Conservation (phyloP, 1,140 invertebrate genomes). For the Thaumetopoea pityocampa region DNA sequence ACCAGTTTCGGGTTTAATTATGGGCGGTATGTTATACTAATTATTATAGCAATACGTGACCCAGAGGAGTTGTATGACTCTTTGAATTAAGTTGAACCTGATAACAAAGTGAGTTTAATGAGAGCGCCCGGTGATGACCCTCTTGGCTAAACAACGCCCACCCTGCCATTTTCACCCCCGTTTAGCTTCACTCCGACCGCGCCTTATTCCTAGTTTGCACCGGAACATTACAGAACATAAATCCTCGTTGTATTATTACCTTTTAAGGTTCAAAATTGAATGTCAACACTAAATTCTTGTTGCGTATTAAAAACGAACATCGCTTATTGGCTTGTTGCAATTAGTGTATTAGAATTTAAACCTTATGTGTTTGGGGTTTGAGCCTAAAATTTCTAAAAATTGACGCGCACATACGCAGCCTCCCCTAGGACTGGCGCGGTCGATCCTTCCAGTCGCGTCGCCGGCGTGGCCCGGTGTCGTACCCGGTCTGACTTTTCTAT, state of each 20-base stretch:
- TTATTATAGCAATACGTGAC: slow-evolving; percentile 5
- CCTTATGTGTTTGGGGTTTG: slow-evolving; percentile 25
- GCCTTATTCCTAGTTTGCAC: slow-evolving; percentile 52
- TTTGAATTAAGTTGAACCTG: slow-evolving; percentile 17
- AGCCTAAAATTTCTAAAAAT: slow-evolving; percentile 23
- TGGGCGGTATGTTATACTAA: neutral
- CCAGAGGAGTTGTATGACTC: slow-evolving; percentile 11
- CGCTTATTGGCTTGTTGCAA: slow-evolving; percentile 36
- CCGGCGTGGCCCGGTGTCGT: slow-evolving; percentile 63
- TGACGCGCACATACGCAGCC: slow-evolving; percentile 56
- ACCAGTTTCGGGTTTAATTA: slow-evolving; percentile 1
- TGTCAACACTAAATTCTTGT: slow-evolving; percentile 5
- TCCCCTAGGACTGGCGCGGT: slow-evolving; percentile 63
- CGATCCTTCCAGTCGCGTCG: slow-evolving; percentile 70
- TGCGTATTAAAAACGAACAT: slow-evolving; percentile 17
- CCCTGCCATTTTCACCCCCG: slow-evolving; percentile 39
- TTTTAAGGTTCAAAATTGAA: slow-evolving; percentile 30
- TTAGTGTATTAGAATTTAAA: slow-evolving; percentile 19
- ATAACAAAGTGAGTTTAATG: slow-evolving; percentile 46
- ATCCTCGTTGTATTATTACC: slow-evolving; percentile 13
- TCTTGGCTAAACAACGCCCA: slow-evolving; percentile 53
- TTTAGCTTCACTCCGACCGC: slow-evolving; percentile 42
- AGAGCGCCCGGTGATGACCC: slow-evolving; percentile 43
- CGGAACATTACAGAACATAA: slow-evolving; percentile 16
- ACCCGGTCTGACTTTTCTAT: slow-evolving; percentile 15